These are phyloP conservation scores for Brachionus angularis DNA, from an alignment of 1,140 invertebrate species.

Conservation along the genomic window DNA sequence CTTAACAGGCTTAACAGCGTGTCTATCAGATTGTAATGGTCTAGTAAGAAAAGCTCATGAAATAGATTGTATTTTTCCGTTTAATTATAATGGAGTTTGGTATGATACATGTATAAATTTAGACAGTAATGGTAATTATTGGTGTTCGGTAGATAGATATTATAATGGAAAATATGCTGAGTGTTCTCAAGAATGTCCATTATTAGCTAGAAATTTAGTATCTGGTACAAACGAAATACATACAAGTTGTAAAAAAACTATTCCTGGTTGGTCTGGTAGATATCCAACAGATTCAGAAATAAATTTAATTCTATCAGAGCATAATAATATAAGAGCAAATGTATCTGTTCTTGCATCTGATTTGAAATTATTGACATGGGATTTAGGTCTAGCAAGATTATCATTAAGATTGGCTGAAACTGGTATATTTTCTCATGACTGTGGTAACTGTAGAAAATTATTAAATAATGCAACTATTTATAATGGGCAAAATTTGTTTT, in stretches of 20 bases:
- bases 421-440: constrained; percentile 10
- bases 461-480: constrained; percentile 10
- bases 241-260: neutral
- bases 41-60: neutral
- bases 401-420: constrained; percentile 1
- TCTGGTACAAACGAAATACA: neutral
- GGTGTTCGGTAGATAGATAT: neutral
- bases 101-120: constrained; percentile 33
- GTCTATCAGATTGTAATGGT: neutral
- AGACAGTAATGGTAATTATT: constrained; percentile 3
- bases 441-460: constrained; percentile 19
- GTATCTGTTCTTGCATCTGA: neutral
- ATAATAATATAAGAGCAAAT: constrained; percentile 16
- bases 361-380: constrained; percentile 25
- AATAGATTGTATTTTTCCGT: constrained; percentile 35
- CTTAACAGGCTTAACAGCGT: neutral
- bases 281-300: neutral
- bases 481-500: constrained; percentile 23
- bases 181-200: constrained; percentile 28
- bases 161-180: neutral
- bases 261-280: neutral
- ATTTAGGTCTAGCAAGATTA: constrained; percentile 17
- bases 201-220: constrained; percentile 11
- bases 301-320: neutral
- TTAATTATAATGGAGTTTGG: constrained; percentile 36